Conservation (phyloP, 2,888 invertebrate genomes). For the Pycnomerus fuliginosus region DNA sequence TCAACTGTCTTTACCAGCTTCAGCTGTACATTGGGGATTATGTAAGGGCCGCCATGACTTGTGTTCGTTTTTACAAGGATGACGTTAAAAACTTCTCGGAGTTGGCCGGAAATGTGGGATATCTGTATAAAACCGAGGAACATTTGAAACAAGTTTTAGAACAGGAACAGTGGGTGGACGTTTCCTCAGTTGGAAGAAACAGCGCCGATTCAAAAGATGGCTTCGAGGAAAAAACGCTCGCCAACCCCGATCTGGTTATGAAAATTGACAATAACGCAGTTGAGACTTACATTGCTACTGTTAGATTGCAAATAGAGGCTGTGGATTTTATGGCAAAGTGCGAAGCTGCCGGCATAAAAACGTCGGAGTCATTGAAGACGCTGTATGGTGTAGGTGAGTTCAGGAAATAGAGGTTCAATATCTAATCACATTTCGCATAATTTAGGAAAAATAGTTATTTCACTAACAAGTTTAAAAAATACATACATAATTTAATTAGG, state of each 20-base stretch:
- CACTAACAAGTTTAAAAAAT: too few species aligned
- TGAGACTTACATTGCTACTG: slow-evolving; percentile 75
- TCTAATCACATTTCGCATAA: too few species aligned
- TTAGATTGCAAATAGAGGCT: slow-evolving; percentile 78
- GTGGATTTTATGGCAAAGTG: slow-evolving; percentile 69
- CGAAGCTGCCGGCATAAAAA: slow-evolving; percentile 58
- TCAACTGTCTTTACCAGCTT: slow-evolving; percentile 72
- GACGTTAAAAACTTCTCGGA: slow-evolving; percentile 60
- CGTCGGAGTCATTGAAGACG: slow-evolving; percentile 42
- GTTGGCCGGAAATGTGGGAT: slow-evolving; percentile 55
- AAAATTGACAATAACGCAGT: slow-evolving; percentile 71
- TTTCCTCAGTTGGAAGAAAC: slow-evolving; percentile 27
- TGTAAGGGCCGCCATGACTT: slow-evolving; percentile 77
- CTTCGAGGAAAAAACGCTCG: slow-evolving; percentile 52
- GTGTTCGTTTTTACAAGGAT: slow-evolving; percentile 72
- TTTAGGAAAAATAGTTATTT: too few species aligned
- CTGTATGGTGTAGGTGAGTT: too few species aligned
- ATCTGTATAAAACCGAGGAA: slow-evolving; percentile 60
- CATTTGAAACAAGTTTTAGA: slow-evolving; percentile 68
- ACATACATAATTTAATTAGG: too few species aligned
- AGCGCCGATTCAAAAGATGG: slow-evolving; percentile 28
- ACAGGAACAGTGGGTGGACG: slow-evolving; percentile 56
- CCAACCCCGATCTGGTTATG: slow-evolving; percentile 63
- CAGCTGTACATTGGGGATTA: slow-evolving; percentile 72
- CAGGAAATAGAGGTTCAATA: too few species aligned